Evolutionary conservation across 2,113 vertebrate genomes (phyloP).

Genomic region (Chionis minor): DNA sequence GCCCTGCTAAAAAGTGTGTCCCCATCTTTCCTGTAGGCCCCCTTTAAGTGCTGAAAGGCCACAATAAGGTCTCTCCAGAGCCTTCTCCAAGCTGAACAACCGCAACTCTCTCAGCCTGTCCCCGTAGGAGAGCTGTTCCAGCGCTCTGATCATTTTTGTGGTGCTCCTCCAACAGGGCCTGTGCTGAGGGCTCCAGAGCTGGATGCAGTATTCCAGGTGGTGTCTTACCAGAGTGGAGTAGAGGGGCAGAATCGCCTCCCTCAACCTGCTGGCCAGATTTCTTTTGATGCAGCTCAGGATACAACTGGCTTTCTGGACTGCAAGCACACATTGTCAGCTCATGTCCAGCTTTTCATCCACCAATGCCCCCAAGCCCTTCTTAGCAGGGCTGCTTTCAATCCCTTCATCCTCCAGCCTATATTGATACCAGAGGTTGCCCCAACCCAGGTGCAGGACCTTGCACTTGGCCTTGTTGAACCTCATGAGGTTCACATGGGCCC

Average conservation of each 20-base stretch:
- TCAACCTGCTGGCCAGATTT: background rate
- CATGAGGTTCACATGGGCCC: background rate
- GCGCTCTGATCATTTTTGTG: background rate
- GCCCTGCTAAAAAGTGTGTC: background rate
- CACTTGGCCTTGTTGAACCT: background rate
- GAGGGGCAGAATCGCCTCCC: background rate
- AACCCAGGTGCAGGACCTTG: background rate
- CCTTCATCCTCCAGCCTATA: background rate
- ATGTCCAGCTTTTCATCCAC: background rate
- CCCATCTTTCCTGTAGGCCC: background rate
- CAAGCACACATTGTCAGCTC: background rate
- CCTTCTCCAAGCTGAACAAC: background rate
- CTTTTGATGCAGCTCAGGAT: background rate
- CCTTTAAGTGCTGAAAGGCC: background rate
- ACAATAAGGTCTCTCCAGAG: background rate
- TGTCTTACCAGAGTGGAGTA: background rate
- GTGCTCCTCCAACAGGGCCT: background rate
- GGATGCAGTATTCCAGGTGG: background rate
- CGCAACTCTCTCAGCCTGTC: background rate
- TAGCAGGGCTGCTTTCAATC: background rate
- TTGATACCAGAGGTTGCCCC: background rate
- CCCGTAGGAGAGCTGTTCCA: background rate
- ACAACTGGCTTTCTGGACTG: background rate
- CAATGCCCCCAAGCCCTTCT: background rate
- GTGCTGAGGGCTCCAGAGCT: background rate